These are phyloP conservation scores for Sarcophaga caerulescens DNA, from an alignment of 2,888 invertebrate species.

Conservation along the genomic window DNA sequence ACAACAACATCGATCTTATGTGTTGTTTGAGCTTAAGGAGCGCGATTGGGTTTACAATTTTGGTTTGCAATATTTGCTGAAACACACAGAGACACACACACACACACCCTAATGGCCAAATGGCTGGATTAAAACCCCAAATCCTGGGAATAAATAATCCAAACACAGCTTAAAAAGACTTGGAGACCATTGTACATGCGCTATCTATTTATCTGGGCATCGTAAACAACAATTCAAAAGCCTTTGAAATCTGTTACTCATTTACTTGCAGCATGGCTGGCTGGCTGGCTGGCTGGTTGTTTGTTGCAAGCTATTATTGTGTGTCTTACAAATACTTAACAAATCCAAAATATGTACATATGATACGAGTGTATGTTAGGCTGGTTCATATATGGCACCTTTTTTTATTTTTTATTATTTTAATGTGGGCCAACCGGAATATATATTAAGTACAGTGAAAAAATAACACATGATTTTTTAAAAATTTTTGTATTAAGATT, in stretches of 20 bases:
- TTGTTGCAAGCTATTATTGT: not conserved
- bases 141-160: slow-evolving; percentile 53
- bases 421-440: too few relatives aligned
- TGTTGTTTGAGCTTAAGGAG: slow-evolving; percentile 4
- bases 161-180: not conserved
- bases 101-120: not conserved
- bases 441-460: too few relatives aligned
- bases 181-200: slow-evolving; percentile 47
- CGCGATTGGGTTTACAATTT: not conserved
- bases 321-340: not conserved
- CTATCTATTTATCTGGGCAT: slow-evolving; percentile 41
- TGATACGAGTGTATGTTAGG: too few relatives aligned
- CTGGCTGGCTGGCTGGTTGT: slow-evolving; percentile 1
- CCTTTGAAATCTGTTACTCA: not conserved
- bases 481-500: too few relatives aligned
- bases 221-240: slow-evolving; percentile 15
- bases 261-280: slow-evolving; percentile 23
- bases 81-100: slow-evolving; percentile 17
- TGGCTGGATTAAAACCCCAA: not conserved
- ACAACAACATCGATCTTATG: slow-evolving; percentile 61
- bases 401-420: too few relatives aligned
- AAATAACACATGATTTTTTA: too few relatives aligned
- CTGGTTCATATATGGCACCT: too few relatives aligned
- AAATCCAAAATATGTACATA: not conserved
- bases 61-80: not conserved